Conservation (phyloP, 2,113 vertebrate species). For the Cynopterus brachyotis region DNA sequence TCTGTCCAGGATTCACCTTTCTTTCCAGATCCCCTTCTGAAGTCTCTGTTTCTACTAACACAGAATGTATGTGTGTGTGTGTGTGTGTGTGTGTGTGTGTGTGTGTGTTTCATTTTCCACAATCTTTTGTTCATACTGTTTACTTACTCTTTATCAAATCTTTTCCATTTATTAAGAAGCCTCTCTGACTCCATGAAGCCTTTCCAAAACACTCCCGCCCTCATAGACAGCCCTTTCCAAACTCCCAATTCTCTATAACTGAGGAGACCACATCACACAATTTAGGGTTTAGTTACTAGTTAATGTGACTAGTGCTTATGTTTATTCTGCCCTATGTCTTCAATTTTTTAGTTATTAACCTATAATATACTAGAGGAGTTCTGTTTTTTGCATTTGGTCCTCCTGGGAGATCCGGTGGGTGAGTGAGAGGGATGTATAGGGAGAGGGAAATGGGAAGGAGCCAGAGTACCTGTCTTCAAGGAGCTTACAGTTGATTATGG, state of each 20-base stretch:
- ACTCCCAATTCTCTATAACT: accelerated
- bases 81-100: no score
- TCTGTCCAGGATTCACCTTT: background rate
- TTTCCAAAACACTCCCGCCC: background rate
- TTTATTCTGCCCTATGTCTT: no score
- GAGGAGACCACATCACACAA: background rate
- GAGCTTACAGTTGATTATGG: background rate
- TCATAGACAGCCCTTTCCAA: background rate
- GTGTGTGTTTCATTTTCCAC: background rate
- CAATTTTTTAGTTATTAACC: no score
- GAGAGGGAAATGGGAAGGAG: background rate
- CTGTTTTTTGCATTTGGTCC: background rate
- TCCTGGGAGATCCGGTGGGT: background rate
- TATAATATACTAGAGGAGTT: background rate
- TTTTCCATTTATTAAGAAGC: background rate
- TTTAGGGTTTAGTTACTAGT: no score
- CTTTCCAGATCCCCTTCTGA: background rate
- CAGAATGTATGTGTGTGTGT: background rate
- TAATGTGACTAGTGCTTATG: no score
- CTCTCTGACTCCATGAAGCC: background rate
- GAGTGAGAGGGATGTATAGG: background rate
- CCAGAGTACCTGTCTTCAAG: background rate
- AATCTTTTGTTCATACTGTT: background rate
- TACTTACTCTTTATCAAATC: background rate
- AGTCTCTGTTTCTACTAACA: background rate